phyloP scores from a whole-genome alignment of 1,140 invertebrate genomes.

The Ectropis grisescens region DNA sequence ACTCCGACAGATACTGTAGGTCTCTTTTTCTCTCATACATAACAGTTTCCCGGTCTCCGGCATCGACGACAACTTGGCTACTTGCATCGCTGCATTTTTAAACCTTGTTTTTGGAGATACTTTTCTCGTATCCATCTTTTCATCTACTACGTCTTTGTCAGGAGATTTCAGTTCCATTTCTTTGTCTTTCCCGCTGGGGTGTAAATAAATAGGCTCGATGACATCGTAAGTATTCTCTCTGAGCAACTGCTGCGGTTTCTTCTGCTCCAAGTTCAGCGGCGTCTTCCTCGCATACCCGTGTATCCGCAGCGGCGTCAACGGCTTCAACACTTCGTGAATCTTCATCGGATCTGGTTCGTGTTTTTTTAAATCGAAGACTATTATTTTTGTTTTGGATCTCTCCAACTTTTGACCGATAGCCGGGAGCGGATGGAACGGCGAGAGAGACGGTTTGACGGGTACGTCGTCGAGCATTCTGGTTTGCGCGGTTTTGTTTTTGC shows the following conservation, averaged over 20 bases:
- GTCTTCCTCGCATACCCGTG: conserved; percentile 30
- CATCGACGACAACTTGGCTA: conserved; percentile 43
- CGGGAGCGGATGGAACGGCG: conserved; percentile 60
- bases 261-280: conserved; percentile 17
- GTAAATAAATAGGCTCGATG: conserved; percentile 46
- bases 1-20: conserved; percentile 20
- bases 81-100: conserved; percentile 51
- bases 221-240: conserved; percentile 61
- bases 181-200: conserved; percentile 20
- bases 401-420: conserved; percentile 53
- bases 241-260: conserved; percentile 38
- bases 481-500: conserved; percentile 47
- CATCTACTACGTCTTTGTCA: conserved; percentile 4
- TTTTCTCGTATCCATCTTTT: conserved; percentile 7
- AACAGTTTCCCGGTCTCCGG: conserved; percentile 49
- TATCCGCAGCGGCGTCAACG: conserved; percentile 40
- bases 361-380: conserved; percentile 43
- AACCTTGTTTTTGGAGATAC: conserved; percentile 52
- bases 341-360: conserved; percentile 27
- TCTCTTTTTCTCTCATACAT: conserved; percentile 46
- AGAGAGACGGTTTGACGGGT: conserved; percentile 41
- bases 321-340: conserved; percentile 42
- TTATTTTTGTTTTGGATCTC: conserved; percentile 43
- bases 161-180: conserved; percentile 15
- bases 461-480: conserved; percentile 55